Evolutionary conservation across 2,888 invertebrate species (phyloP), one percentile per base, ranked within the genome.

Genomic region (Uropetala carovei): DNA sequence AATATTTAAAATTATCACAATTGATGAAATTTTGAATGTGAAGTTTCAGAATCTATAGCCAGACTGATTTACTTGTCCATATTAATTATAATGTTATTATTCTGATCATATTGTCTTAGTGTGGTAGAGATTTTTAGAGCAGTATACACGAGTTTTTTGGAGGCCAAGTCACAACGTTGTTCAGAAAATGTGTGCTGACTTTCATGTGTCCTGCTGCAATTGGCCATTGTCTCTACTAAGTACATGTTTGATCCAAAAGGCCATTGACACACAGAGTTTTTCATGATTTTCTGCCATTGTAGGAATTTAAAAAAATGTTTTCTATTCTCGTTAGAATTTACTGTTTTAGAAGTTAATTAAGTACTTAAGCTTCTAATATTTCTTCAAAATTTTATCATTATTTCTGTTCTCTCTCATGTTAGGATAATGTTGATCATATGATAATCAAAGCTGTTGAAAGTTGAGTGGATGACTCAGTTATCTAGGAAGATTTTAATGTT

Each of bases 11-110:
- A 56, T 64, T 64, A 56, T n/a, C 89, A 89, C 89, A 89, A 75
- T 75, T 64, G 64, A 43, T 89, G 18, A 43, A 60, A 89, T 89
- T 64, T 86, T 43, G 43, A 89, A 60, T 64, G 64, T 64, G 30
- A 43, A 68, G 60, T 60, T 64, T 89, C n/a, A 89, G 68, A 68
- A 89, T 30, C 89, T 68, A 43, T 89, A 68, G 64, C 64, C 89
- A 64, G 89, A 89, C 89, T 89, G 89, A 89, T 64, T 89, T 8
- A 68, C 64, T 43, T 89, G 89, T 89, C 89, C 89, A 89, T 68
- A 64, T 89, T n/a, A 89, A 64, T 89, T 89, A 18, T 64, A 64
- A 27, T 64, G 83, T 83, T 56, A 89, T 64, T 64, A 89, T 68
- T 83, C 43, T 56, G 64, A 89, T 18, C 16, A 64, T 30, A 43